Evolutionary conservation across 2,113 vertebrate species (phyloP).

Genomic region (Eira barbara): DNA sequence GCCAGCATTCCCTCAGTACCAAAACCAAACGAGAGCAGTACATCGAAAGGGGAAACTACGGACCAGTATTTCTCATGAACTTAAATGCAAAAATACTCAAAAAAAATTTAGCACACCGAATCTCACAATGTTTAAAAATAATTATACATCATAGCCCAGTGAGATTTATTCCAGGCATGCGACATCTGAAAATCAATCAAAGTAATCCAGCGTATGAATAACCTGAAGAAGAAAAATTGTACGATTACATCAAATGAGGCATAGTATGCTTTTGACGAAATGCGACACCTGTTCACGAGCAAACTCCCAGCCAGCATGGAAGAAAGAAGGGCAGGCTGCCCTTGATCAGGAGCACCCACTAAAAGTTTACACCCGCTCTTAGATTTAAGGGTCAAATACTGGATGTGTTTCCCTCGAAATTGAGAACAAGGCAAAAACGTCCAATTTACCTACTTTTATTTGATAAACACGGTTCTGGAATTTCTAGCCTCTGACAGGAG

Average conservation of each 20-base stretch:
- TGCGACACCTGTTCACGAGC: neutral
- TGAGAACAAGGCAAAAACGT: neutral
- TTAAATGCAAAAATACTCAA: neutral
- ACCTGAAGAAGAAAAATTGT: neutral
- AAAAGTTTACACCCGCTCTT: rapidly evolving
- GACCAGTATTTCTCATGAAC: neutral
- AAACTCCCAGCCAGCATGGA: neutral
- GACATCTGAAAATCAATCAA: neutral
- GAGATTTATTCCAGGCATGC: neutral
- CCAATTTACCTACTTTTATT: too few species aligned
- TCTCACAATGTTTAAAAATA: too few species aligned
- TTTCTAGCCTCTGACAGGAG: neutral
- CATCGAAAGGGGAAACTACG: neutral
- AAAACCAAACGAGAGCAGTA: rapidly evolving
- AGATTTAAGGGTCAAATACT: neutral
- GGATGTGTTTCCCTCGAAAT: neutral
- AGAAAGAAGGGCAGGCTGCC: neutral
- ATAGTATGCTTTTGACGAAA: neutral
- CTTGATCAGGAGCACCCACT: neutral
- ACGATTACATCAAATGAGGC: too few species aligned
- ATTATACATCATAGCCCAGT: too few species aligned
- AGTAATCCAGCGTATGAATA: too few species aligned
- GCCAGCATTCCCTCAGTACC: neutral
- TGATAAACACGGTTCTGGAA: too few species aligned
- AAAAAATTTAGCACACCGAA: neutral